Evolutionary conservation across 1,140 invertebrate species (phyloP).

Genomic region (Kradibia gibbosae): DNA sequence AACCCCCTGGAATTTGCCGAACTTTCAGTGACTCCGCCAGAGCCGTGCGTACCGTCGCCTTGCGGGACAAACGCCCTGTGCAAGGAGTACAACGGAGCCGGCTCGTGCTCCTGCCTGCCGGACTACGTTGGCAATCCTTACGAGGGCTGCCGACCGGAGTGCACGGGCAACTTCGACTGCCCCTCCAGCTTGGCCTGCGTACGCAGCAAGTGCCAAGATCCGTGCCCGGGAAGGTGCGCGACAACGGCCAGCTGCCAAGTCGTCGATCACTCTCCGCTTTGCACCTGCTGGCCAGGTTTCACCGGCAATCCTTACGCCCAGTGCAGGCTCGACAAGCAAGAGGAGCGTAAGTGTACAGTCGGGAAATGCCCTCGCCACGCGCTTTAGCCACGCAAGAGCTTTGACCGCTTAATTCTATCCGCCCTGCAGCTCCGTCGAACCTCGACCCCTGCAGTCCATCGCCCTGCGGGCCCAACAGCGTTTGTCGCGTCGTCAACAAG

Average conservation of each 20-base stretch:
- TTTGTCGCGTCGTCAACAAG: constrained; percentile 76
- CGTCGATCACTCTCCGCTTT: constrained; percentile 81
- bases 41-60: constrained; percentile 80
- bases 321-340: constrained; percentile 71
- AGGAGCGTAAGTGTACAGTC: constrained; percentile 69
- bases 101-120: constrained; percentile 80
- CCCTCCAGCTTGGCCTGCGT: constrained; percentile 80
- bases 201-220: constrained; percentile 80
- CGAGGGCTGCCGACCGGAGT: constrained; percentile 82
- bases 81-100: constrained; percentile 76
- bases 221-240: constrained; percentile 82
- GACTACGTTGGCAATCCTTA: constrained; percentile 86
- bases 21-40: constrained; percentile 53
- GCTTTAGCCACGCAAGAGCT: too few relatives aligned
- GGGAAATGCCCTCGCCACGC: not conserved
- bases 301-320: constrained; percentile 80
- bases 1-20: too few relatives aligned
- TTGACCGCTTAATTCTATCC: not conserved
- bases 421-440: not conserved
- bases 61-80: constrained; percentile 84
- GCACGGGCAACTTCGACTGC: constrained; percentile 80
- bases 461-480: constrained; percentile 80
- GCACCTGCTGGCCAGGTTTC: constrained; percentile 80
- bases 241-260: constrained; percentile 83
- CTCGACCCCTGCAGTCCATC: constrained; percentile 77